phyloP scores from a whole-genome alignment of 2,888 invertebrate species.

The Isoperla grammatica region DNA sequence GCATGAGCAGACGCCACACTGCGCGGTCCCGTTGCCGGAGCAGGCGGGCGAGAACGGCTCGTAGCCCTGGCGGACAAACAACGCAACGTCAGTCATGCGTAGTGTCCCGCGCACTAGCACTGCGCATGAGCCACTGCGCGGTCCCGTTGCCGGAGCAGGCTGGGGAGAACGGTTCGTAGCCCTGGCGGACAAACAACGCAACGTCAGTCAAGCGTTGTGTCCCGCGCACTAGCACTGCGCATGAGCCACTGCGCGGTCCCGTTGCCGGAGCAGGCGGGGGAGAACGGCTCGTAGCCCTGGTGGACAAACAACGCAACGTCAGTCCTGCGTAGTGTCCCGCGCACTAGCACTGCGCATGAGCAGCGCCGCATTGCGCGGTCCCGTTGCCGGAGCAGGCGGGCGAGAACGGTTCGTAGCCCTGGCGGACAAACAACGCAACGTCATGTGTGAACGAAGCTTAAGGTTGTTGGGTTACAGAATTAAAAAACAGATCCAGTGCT shows the following conservation, averaged over 20 bases:
- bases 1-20: constrained; percentile 55
- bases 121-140: constrained; percentile 53
- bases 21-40: constrained; percentile 46
- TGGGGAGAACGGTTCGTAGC: constrained; percentile 41
- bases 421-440: too few species aligned
- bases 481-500: too few species aligned
- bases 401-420: constrained; percentile 41
- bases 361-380: constrained; percentile 51
- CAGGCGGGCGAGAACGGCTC: constrained; percentile 44
- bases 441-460: too few species aligned
- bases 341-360: constrained; percentile 62
- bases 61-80: constrained; percentile 33
- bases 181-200: constrained; percentile 22
- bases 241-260: constrained; percentile 53
- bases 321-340: constrained; percentile 39
- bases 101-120: constrained; percentile 55
- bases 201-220: too few species aligned
- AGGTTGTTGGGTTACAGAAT: too few species aligned
- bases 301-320: too few species aligned
- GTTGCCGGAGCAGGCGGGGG: constrained; percentile 43
- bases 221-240: constrained; percentile 60
- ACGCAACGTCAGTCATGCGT: too few species aligned
- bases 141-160: constrained; percentile 47
- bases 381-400: constrained; percentile 46
- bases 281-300: constrained; percentile 39